Percentiles rank a stretch among this genome's conserved stretches.
Conservation (phyloP, 2,888 invertebrate species). For the Corbicula japonica region DNA sequence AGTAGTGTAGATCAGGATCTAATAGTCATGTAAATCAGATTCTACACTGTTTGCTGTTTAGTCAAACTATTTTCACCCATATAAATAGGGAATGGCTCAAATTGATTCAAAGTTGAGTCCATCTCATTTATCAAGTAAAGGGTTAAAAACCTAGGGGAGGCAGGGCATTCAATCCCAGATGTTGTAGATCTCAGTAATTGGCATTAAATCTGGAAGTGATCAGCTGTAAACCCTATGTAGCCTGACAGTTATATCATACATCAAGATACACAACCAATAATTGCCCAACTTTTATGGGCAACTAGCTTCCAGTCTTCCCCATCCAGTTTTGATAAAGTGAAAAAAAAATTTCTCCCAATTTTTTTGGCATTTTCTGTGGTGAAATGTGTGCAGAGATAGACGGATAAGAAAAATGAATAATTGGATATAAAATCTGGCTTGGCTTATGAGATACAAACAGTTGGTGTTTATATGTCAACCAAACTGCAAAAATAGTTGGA, state of each 20-base stretch:
- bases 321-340: conserved; percentile 39
- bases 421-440: conserved; percentile 41
- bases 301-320: conserved; percentile 26
- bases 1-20: too few relatives aligned
- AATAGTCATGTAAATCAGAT: too few relatives aligned
- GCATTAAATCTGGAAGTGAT: conserved; percentile 27
- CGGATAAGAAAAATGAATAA: conserved; percentile 47
- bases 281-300: conserved; percentile 52
- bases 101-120: too few relatives aligned
- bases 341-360: conserved; percentile 19
- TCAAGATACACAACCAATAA: conserved; percentile 36
- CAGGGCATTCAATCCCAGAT: conserved; percentile 23
- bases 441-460: conserved; percentile 37
- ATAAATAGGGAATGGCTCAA: too few relatives aligned
- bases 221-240: conserved; percentile 7
- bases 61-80: too few relatives aligned
- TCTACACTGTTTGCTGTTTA: too few relatives aligned
- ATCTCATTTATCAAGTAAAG: too few relatives aligned
- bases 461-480: conserved; percentile 34
- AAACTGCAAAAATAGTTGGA: too few relatives aligned
- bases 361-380: conserved; percentile 20
- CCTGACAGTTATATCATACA: conserved; percentile 45
- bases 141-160: too few relatives aligned
- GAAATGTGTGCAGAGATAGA: conserved; percentile 22
- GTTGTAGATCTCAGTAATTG: conserved; percentile 40